Conservation (phyloP, 2,888 invertebrate genomes). For the Tipula unca region DNA sequence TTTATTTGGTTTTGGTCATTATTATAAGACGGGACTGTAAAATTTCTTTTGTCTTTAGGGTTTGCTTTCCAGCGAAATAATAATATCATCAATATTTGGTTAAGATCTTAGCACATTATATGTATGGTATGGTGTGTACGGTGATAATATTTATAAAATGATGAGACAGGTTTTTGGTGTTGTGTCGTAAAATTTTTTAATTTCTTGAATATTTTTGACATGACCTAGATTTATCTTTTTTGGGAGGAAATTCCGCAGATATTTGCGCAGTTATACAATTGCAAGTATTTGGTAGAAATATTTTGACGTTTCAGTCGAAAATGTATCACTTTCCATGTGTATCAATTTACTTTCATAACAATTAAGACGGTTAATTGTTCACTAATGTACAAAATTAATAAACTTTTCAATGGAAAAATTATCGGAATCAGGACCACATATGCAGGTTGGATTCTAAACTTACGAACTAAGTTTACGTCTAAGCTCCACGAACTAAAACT, state of each 20-base stretch:
- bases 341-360: background rate
- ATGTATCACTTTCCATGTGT: background rate
- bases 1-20: no score
- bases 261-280: background rate
- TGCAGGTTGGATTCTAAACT: no score
- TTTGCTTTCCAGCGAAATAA: background rate
- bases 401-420: no score
- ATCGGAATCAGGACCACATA: no score
- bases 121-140: background rate
- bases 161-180: background rate
- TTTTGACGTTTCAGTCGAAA: background rate
- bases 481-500: no score
- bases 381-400: no score
- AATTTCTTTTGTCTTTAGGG: background rate
- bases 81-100: background rate
- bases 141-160: background rate
- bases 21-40: background rate
- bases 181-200: background rate
- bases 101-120: no score
- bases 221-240: background rate
- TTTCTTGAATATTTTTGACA: background rate
- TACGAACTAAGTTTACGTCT: no score
- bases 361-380: no score
- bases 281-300: background rate
- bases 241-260: background rate